phyloP scores from a whole-genome alignment of 2,797 vertebrate genomes.

The Xerus rutilus region DNA sequence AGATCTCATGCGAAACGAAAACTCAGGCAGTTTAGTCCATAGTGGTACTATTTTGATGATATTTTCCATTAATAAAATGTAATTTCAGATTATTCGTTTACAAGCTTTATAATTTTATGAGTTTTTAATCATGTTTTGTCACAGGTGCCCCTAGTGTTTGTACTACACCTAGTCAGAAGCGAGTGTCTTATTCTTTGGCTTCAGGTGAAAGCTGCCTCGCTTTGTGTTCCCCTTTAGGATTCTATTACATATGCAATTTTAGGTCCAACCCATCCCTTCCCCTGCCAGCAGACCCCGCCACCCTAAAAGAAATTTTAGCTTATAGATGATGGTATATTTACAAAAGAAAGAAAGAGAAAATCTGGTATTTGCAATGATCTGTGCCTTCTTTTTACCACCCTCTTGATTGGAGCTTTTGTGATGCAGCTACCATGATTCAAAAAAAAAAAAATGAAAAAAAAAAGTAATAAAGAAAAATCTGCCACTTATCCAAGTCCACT shows the following conservation, averaged over 20 bases:
- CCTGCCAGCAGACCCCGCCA: constrained; percentile 67
- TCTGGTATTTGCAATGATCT: constrained; percentile 90
- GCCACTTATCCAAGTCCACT: constrained; percentile 77
- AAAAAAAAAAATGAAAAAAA: constrained; percentile 34
- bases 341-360: constrained; percentile 86
- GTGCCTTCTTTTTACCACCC: constrained; percentile 92
- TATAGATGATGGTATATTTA: constrained; percentile 88
- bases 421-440: constrained; percentile 85
- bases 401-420: constrained; percentile 87
- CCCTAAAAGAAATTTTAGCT: constrained; percentile 81
- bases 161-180: constrained; percentile 87
- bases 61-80: constrained; percentile 93
- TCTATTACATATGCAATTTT: constrained; percentile 90
- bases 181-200: constrained; percentile 86
- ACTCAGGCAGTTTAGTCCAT: constrained; percentile 91
- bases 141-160: constrained; percentile 89
- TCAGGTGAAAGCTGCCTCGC: constrained; percentile 84
- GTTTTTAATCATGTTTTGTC: constrained; percentile 90
- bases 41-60: constrained; percentile 95
- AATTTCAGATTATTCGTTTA: constrained; percentile 92
- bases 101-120: constrained; percentile 92
- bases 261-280: constrained; percentile 77
- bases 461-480: background rate
- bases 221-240: constrained; percentile 83
- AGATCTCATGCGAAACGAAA: constrained; percentile 90